Evolutionary conservation across 2,797 vertebrate genomes (phyloP).

Genomic region (Sparidentex hasta): DNA sequence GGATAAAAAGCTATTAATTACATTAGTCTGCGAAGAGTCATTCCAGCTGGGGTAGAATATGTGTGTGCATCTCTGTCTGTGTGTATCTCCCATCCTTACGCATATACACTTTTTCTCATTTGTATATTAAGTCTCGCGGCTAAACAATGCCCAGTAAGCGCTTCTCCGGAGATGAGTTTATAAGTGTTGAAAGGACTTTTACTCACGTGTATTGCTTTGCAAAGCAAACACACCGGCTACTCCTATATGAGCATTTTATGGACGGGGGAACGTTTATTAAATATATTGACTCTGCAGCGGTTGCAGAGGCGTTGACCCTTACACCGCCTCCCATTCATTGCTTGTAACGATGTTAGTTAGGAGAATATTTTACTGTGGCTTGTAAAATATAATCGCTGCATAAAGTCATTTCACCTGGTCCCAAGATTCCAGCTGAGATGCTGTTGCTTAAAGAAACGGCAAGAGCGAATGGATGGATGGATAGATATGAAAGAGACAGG

Average conservation of each 20-base stretch:
- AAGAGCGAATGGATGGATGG: conserved; percentile 8
- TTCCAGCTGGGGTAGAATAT: conserved; percentile 79
- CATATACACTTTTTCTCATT: conserved; percentile 77
- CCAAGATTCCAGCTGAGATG: conserved; percentile 3
- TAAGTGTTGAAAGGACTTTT: conserved; percentile 66
- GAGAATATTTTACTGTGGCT: conserved; percentile 51
- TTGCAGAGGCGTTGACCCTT: conserved; percentile 55
- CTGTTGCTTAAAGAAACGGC: conserved; percentile 2
- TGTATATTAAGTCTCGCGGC: conserved; percentile 84
- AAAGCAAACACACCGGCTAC: conserved; percentile 50
- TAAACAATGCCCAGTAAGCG: conserved; percentile 79
- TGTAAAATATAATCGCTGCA: conserved; percentile 41
- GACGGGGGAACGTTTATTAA: conserved; percentile 69
- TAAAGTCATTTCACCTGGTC: conserved; percentile 28
- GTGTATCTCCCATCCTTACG: conserved; percentile 57
- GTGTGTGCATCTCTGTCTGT: conserved; percentile 61
- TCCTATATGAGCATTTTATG: conserved; percentile 64
- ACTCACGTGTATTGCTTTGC: conserved; percentile 62
- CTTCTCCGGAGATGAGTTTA: conserved; percentile 75
- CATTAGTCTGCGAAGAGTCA: conserved; percentile 85
- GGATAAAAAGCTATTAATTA: conserved; percentile 90
- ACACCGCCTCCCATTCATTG: conserved; percentile 37
- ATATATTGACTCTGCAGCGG: conserved; percentile 67
- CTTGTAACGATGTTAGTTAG: conserved; percentile 53
- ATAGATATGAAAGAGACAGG: conserved; percentile 27